Base-by-base conservation (phyloP, 2,888 invertebrate species). In the Oconnorella tubifera region DNA sequence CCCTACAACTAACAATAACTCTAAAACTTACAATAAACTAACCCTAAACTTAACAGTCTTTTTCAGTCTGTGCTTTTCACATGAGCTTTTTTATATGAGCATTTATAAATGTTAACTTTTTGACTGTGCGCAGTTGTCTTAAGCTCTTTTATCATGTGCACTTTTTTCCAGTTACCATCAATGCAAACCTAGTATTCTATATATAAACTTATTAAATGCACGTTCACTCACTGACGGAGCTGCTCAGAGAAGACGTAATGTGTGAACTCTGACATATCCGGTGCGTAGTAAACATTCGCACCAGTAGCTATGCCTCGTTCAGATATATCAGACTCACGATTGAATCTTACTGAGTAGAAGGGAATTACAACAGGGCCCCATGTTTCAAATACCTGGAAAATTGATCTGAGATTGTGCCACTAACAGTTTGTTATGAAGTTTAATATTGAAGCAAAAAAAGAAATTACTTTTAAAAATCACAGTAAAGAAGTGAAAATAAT, bases 301-400 rank as follows among this genome's bases (percentile, higher is more conserved):
- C 90, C 92, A 58, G 87, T 80, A 72, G 84, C 78, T 1, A 91
- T 86, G 57, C 87, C 87, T 68, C 86, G 86, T 55, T 87, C 86
- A 56, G 85, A 80, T 60, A 92, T 90, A 77, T 96, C 91, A 61
- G 89, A 86, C 14, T 81, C 79, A 0, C 87, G 88, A 83, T 94
- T 95, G 82, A 96, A 96, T 2, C 95, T 86, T n/a, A 97, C 87
- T 72, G 90, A 89, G 82, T 97, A 97, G 72, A 90, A 86, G 0
- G 97, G 96, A 73, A 89, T 87, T 0, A 86, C 85, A 0, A 96
- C 90, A 59, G 88, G 90, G 19, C 97, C 96, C 78, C 96, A 89
- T 0, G 95, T 92, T 84, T 97, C 97, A 81, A 91, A 93, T 58
- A 96, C 88, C 79, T n/a, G n/a, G n/a, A n/a, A n/a, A n/a, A n/a